Conservation (phyloP, 2,113 vertebrate genomes). For the Channa argus region DNA sequence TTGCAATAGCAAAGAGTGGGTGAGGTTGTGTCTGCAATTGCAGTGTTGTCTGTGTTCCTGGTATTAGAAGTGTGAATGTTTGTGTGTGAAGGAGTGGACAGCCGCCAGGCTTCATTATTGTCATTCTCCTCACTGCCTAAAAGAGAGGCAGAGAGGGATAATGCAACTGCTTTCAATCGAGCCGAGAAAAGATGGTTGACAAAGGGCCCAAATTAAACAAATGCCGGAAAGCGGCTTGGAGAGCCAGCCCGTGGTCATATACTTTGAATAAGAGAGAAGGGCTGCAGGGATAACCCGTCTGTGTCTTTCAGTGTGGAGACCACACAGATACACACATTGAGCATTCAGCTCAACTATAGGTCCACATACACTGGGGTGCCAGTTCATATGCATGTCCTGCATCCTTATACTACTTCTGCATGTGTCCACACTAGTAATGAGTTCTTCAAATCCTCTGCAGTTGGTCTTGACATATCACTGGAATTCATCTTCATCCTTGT, state of each 20-base stretch:
- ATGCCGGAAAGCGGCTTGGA: conserved; percentile 79
- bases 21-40: conserved; percentile 28
- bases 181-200: conserved; percentile 65
- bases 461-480: conserved; percentile 20
- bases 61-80: conserved; percentile 70
- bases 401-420: conserved; percentile 38
- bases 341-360: conserved; percentile 65
- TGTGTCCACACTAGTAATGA: conserved; percentile 44
- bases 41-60: conserved; percentile 54
- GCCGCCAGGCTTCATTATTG: conserved; percentile 84
- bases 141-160: conserved; percentile 72
- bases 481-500: conserved; percentile 20
- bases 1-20: conserved; percentile 34
- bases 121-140: conserved; percentile 85
- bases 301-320: conserved; percentile 79
- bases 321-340: conserved; percentile 79
- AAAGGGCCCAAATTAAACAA: conserved; percentile 84
- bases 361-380: conserved; percentile 63
- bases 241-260: conserved; percentile 75
- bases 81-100: conserved; percentile 78
- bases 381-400: conserved; percentile 46
- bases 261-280: conserved; percentile 76
- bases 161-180: conserved; percentile 80
- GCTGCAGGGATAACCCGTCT: conserved; percentile 75
- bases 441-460: conserved; percentile 36